These are phyloP conservation scores for Motacilla alba DNA, from an alignment of 2,113 vertebrate species.

Conservation along the genomic window DNA sequence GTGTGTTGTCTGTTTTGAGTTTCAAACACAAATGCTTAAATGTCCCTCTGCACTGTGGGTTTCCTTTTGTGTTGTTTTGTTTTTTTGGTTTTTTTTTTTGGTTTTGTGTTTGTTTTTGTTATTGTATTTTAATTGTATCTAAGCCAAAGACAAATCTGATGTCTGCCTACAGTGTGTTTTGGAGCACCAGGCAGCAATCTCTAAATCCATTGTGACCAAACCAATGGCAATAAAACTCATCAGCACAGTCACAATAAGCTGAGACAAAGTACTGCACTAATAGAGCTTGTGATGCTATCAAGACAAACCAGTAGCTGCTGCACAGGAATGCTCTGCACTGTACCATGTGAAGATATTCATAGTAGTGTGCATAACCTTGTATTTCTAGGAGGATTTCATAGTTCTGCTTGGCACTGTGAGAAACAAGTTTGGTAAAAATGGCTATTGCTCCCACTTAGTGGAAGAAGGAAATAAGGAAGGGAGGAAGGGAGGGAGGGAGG, in stretches of 20 bases:
- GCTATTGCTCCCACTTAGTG: too few species aligned
- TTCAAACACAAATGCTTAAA: neutral
- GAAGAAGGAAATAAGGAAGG: neutral
- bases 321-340: neutral
- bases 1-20: neutral
- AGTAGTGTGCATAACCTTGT: neutral
- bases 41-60: neutral
- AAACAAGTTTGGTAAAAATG: neutral
- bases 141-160: constrained; percentile 22
- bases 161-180: neutral
- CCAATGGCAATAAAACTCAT: neutral
- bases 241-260: neutral
- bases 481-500: too few species aligned
- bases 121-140: constrained; percentile 32
- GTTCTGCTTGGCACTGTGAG: neutral
- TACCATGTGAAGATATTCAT: neutral
- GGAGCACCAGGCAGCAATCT: constrained; percentile 16
- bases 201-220: neutral
- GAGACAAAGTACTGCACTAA: neutral
- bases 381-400: neutral
- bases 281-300: neutral
- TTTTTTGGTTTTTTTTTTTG: neutral
- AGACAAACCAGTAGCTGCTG: neutral
- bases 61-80: neutral
- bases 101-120: neutral